Evolutionary conservation across 2,888 invertebrate species (phyloP).

Genomic region (Tinea semifulvella): DNA sequence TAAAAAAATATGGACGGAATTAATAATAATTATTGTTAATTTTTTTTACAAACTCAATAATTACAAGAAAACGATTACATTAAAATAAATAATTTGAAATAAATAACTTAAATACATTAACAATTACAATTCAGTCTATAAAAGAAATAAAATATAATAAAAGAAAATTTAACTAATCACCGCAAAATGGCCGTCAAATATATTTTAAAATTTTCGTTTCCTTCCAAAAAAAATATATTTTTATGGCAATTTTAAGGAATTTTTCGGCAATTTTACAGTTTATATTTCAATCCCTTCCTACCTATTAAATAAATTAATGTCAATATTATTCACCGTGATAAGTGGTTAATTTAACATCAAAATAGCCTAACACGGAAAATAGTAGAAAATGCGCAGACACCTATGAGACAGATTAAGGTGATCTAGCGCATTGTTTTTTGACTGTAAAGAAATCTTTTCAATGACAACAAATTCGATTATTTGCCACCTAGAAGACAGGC

Average conservation of each 20-base stretch:
- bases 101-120: slow-evolving; percentile 35
- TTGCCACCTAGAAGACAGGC: no score
- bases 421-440: no score
- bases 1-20: slow-evolving; percentile 13
- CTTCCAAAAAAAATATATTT: not conserved
- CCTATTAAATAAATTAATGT: not conserved
- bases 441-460: no score
- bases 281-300: slow-evolving; percentile 22
- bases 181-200: slow-evolving; percentile 51
- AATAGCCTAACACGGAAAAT: no score
- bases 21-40: slow-evolving; percentile 9
- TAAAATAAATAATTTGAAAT: slow-evolving; percentile 14
- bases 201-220: slow-evolving; percentile 14
- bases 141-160: slow-evolving; percentile 21
- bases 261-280: slow-evolving; percentile 53
- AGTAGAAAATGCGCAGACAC: no score
- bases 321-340: no score
- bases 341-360: no score
- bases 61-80: slow-evolving; percentile 30
- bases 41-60: not conserved
- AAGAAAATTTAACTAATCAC: slow-evolving; percentile 19
- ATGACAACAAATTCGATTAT: no score
- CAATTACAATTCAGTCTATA: slow-evolving; percentile 47
- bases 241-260: slow-evolving; percentile 21
- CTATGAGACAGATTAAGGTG: no score